Conservation (phyloP, 2,797 vertebrate genomes). For the Muscicapa striata region DNA sequence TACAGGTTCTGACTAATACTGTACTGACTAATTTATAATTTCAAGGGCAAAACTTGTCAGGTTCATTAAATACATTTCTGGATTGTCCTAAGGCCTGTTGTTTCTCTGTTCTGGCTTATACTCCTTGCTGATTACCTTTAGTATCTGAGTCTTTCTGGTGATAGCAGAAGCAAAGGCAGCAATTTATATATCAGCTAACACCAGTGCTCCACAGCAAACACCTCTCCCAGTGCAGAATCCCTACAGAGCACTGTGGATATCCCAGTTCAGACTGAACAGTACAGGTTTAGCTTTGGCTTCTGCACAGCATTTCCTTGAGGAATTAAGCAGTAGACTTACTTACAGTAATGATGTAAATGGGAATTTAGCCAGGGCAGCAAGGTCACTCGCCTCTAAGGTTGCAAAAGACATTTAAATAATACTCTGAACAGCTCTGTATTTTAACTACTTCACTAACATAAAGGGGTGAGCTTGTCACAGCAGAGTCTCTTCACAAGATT, state of each 20-base stretch:
- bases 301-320: background rate
- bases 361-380: conserved; percentile 30
- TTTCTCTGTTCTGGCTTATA: background rate
- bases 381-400: background rate
- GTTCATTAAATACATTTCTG: background rate
- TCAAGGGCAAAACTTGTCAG: background rate
- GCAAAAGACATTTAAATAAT: conserved; percentile 28
- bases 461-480: background rate
- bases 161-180: background rate
- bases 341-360: background rate
- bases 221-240: accelerated
- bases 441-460: background rate
- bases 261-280: accelerated
- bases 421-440: background rate
- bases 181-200: background rate
- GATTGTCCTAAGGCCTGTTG: background rate
- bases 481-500: background rate
- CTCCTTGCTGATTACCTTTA: background rate
- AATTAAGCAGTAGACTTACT: background rate
- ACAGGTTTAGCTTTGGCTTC: background rate
- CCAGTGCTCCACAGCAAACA: background rate
- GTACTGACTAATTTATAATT: background rate
- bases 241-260: background rate
- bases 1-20: background rate
- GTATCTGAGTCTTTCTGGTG: background rate